Conservation (phyloP, 2,797 vertebrate species). For the Nyctibius grandis region DNA sequence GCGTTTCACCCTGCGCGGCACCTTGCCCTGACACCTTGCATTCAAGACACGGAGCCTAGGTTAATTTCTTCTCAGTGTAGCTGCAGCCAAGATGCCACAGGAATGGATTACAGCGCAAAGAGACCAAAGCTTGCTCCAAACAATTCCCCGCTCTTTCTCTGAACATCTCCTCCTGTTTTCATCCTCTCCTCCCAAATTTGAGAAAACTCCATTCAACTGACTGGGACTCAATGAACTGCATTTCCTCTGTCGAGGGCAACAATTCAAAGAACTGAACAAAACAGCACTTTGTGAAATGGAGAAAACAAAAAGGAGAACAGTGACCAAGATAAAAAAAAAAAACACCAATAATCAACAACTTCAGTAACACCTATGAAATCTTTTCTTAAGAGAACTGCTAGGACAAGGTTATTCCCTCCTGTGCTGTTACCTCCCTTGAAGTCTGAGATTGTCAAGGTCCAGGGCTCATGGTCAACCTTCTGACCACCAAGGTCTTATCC, state of each 20-base stretch:
- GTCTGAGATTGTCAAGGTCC: not conserved
- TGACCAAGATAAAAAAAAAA: not conserved
- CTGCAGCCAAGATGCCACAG: not conserved
- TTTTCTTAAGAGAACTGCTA: not conserved
- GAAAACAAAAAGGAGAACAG: not conserved
- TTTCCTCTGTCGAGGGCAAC: not conserved
- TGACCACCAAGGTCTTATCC: not conserved
- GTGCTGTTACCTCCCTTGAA: not conserved
- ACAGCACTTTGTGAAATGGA: not conserved
- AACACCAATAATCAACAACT: not conserved
- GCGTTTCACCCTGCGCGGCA: accelerated
- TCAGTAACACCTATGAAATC: not conserved
- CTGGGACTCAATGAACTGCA: not conserved
- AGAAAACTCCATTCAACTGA: not conserved
- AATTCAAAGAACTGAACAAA: not conserved
- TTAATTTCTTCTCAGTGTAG: not conserved
- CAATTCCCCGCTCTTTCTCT: not conserved
- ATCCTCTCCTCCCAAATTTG: not conserved
- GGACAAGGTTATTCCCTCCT: not conserved
- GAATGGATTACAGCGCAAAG: not conserved
- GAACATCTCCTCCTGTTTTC: not conserved
- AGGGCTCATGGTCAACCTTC: not conserved
- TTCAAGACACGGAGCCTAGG: not conserved
- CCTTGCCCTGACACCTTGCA: accelerated
- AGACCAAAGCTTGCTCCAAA: not conserved